A percentile compares a stretch with the other conserved stretches of the same genome.
Conservation (phyloP, 2,888 invertebrate species). For the Aporophyla lueneburgensis region DNA sequence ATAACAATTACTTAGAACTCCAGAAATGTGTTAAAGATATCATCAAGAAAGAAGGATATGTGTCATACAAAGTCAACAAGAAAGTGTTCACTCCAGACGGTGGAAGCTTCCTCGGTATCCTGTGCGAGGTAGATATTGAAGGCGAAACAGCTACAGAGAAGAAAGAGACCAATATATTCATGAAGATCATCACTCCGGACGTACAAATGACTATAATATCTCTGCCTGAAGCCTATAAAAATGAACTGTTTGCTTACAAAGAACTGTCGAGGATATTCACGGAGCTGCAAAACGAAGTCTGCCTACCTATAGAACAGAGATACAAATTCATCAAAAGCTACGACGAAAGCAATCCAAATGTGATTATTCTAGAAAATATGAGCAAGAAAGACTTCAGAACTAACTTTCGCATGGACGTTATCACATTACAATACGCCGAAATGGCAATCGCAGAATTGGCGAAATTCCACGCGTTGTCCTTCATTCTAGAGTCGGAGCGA, state of each 20-base stretch:
- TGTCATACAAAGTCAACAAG: slow-evolving; percentile 52
- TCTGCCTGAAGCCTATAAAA: slow-evolving; percentile 65
- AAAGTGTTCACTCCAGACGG: slow-evolving; percentile 63
- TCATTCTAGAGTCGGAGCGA: slow-evolving; percentile 69
- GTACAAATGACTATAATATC: slow-evolving; percentile 61
- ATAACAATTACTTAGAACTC: slow-evolving; percentile 36
- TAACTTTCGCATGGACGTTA: slow-evolving; percentile 69
- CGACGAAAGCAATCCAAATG: slow-evolving; percentile 56
- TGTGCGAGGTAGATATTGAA: slow-evolving; percentile 70
- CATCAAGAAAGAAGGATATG: slow-evolving; percentile 66
- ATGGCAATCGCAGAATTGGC: slow-evolving; percentile 73
- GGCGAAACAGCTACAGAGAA: slow-evolving; percentile 65
- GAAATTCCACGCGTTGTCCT: slow-evolving; percentile 76
- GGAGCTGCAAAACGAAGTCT: slow-evolving; percentile 65
- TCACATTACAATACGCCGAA: slow-evolving; percentile 72
- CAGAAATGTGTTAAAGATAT: slow-evolving; percentile 64
- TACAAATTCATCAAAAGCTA: slow-evolving; percentile 64
- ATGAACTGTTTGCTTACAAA: slow-evolving; percentile 71
- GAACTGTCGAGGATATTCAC: slow-evolving; percentile 67
- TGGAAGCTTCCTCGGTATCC: slow-evolving; percentile 68
- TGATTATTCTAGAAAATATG: slow-evolving; percentile 70
- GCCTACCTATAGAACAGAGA: slow-evolving; percentile 52
- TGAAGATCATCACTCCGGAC: slow-evolving; percentile 70
- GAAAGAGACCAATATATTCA: slow-evolving; percentile 73
- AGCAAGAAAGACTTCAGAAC: slow-evolving; percentile 70